Base-by-base conservation (phyloP, 2,113 vertebrate species). In the Chascanopsetta lugubris region DNA sequence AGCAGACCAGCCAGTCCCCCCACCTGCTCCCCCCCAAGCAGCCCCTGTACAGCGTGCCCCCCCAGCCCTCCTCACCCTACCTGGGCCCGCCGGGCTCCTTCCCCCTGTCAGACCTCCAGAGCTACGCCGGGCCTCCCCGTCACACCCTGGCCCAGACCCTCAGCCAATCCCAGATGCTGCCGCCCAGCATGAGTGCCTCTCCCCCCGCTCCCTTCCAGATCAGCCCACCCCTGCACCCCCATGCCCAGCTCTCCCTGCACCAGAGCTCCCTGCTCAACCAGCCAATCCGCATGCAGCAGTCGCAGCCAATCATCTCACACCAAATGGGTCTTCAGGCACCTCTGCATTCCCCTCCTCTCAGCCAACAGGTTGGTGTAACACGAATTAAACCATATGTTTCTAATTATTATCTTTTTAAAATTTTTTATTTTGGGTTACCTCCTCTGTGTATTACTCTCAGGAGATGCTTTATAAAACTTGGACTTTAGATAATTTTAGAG, bases 241-340 rank as follows among this genome's bases (percentile, higher is more conserved):
- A 97, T 91, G 95, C 97, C 90, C 97, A 98, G 92, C 94, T 99
- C 82, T 94, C 96, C 61, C 92, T 98, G 92, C 93, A 94, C 79
- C 96, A 98, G 94, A 93, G 94, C 85, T 89, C 96, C 79, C 93
- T 97, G 73, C 96, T 98, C 90, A 93, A 94, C 82, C 95, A 97
- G 46, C 93, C 96, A 79, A 94, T 98, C 90, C 94, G 94, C 92
- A 96, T 98, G 97, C 95, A 96, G 92, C 96, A 95, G 77, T 95
- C 97, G 51, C 95, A 97, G 90, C 92, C 96, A 76, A 96, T 98
- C 93, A 94, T 98, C 90, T 93, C 95, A 71, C 95, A 97, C 72
- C 90, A 97, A 92, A 96, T 99, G 96, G 95, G 96, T 74, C 95
- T 99, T 86, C 96, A 97, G 94, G 93, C 94, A 75, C 92, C 95